phyloP scores from a whole-genome alignment of 2,888 invertebrate genomes.

The Zygaena filipendulae region DNA sequence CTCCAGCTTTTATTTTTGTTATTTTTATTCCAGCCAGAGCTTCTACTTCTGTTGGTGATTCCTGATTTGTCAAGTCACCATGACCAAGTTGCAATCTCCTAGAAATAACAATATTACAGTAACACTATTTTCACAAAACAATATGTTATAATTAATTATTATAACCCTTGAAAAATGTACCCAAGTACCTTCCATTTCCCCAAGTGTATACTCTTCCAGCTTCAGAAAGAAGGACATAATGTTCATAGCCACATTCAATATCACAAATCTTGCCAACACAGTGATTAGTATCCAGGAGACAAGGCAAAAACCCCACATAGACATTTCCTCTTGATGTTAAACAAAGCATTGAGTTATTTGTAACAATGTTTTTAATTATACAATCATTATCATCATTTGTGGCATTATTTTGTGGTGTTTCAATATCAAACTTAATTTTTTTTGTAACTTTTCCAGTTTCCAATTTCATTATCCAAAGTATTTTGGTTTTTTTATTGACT shows the following conservation, averaged over 20 bases:
- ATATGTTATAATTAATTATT: too few species aligned
- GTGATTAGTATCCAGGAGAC: constrained; percentile 66
- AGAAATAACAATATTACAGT: constrained; percentile 23
- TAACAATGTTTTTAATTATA: constrained; percentile 28
- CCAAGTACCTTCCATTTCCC: constrained; percentile 92
- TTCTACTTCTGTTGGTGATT: constrained; percentile 74
- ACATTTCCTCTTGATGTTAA: constrained; percentile 42
- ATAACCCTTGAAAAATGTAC: too few species aligned
- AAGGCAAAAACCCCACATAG: constrained; percentile 69
- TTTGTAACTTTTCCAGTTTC: constrained; percentile 24
- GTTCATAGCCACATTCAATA: constrained; percentile 83
- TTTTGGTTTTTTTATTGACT: constrained; percentile 23
- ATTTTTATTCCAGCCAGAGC: constrained; percentile 82
- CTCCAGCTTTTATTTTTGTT: constrained; percentile 77
- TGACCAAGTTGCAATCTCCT: constrained; percentile 92
- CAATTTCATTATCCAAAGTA: constrained; percentile 32
- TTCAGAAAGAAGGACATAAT: constrained; percentile 76
- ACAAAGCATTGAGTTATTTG: constrained; percentile 31
- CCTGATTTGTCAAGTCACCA: constrained; percentile 72
- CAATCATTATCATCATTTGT: constrained; percentile 17
- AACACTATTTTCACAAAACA: background rate
- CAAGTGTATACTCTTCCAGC: constrained; percentile 81
- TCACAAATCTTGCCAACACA: constrained; percentile 66
- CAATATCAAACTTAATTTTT: constrained; percentile 25
- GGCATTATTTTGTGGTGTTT: constrained; percentile 28